Evolutionary conservation across 2,888 invertebrate genomes (phyloP).

Genomic region (Drosophila tripunctata): DNA sequence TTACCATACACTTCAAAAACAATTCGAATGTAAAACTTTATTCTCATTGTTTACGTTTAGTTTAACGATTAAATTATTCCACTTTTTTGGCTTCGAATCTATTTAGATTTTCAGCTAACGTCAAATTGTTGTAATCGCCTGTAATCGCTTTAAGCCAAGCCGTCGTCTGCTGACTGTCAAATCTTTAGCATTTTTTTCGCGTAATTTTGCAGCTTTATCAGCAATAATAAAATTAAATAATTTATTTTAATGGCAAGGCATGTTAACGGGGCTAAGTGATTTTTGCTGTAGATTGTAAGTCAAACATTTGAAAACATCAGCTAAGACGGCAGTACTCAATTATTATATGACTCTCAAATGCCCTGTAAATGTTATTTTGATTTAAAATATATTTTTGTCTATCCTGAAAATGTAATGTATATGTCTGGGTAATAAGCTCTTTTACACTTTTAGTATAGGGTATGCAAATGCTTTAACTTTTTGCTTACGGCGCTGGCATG

Average conservation of each 20-base stretch:
- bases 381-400: neutral
- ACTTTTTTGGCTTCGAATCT: neutral
- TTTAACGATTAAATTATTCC: slow-evolving; percentile 7
- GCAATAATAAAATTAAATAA: slow-evolving; percentile 75
- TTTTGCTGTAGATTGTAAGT: slow-evolving; percentile 70
- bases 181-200: slow-evolving; percentile 40
- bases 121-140: slow-evolving; percentile 26
- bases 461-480: slow-evolving; percentile 16
- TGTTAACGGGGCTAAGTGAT: slow-evolving; percentile 78
- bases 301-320: slow-evolving; percentile 30
- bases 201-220: slow-evolving; percentile 64
- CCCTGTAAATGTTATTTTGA: slow-evolving; percentile 14
- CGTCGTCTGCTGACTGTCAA: slow-evolving; percentile 57
- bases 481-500: slow-evolving; percentile 41
- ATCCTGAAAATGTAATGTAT: neutral
- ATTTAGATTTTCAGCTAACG: slow-evolving; percentile 9
- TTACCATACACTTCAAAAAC: neutral
- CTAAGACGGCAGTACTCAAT: neutral
- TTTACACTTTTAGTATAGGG: slow-evolving; percentile 7
- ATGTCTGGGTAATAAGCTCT: no score
- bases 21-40: neutral
- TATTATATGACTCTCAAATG: slow-evolving; percentile 1
- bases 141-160: slow-evolving; percentile 29
- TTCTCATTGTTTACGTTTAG: neutral
- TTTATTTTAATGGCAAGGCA: slow-evolving; percentile 68